Evolutionary conservation across 2,797 vertebrate genomes (phyloP), one percentile per base, ranked within the genome.

Genomic region (Rhinophrynus dorsalis): DNA sequence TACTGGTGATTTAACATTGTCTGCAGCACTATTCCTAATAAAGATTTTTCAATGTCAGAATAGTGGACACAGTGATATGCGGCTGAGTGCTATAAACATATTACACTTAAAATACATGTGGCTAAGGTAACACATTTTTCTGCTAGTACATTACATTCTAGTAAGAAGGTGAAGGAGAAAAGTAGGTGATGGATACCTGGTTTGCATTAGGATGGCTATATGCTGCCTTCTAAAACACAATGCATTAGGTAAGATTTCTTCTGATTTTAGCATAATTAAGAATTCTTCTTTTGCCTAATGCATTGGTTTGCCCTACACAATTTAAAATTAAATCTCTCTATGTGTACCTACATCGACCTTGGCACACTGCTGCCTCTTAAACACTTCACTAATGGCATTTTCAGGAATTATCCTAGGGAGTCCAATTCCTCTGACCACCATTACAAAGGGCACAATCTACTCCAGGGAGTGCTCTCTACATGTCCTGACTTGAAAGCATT

Each of bases 331-430:
- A 51, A n/a, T 51, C 2, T 51, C n/a, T 47, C 44, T 15, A 47
- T 10, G 3, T 9, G 6, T 51, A 51, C 24, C 24, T 29, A 27
- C 17, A n/a, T 11, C 15, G 20, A 27, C 47, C 47, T 51, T 51
- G 47, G 24, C 47, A 51, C 47, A 27, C 47, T 29, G 12, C 24
- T 51, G 47, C 47, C 6, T 51, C 13, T 51, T 27, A 51, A 51
- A 51, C 47, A 51, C 23, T 26, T 51, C 13, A 51, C 23, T 51
- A 29, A 51, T 51, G 23, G 47, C 47, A 51, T 51, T 51, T 51
- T 51, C 47, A 29, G 47, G 47, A 51, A 51, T 15, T 29, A 27
- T 27, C 47, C 21, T 13, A 29, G 5, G 6, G 1, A 29, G 13
- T 23, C n/a, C n/a, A 13, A 6, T n/a, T 29, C 15, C 24, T 51